phyloP scores from a whole-genome alignment of 2,888 invertebrate genomes.

The Oxycera nigricornis region DNA sequence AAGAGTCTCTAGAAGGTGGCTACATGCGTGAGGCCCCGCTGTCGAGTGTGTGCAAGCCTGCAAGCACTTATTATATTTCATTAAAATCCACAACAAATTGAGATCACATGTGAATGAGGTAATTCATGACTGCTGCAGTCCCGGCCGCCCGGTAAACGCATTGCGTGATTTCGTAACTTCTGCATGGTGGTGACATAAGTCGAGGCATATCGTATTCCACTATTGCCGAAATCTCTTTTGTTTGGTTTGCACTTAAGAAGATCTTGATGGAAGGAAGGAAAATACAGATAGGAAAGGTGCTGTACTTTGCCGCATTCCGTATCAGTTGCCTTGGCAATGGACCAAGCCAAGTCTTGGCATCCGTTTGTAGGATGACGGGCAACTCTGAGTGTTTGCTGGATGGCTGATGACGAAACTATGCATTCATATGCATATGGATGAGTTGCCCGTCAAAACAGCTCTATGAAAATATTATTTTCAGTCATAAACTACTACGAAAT shows the following conservation, averaged over 20 bases:
- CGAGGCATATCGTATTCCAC: conserved; percentile 18
- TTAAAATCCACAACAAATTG: conserved; percentile 30
- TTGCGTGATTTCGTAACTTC: not conserved
- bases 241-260: conserved; percentile 30
- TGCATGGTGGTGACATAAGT: conserved; percentile 20
- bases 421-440: too few species aligned
- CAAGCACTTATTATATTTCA: conserved; percentile 1
- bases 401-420: too few species aligned
- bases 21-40: not conserved
- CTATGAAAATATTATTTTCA: too few species aligned
- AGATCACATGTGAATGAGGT: conserved; percentile 26
- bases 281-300: not conserved
- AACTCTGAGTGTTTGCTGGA: too few species aligned
- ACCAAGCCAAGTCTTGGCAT: too few species aligned
- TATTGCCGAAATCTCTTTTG: conserved; percentile 24
- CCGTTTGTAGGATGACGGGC: too few species aligned
- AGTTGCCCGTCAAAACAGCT: too few species aligned
- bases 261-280: not conserved
- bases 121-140: conserved; percentile 5
- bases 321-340: conserved; percentile 30
- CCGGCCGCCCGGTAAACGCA: not conserved
- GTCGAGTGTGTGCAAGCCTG: not conserved
- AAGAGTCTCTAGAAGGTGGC: not conserved
- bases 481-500: too few species aligned
- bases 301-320: not conserved